A percentile compares a stretch with the other conserved stretches of the same genome.
Evolutionary conservation across 2,888 invertebrate genomes (phyloP).

Genomic region (Parnassius apollo): DNA sequence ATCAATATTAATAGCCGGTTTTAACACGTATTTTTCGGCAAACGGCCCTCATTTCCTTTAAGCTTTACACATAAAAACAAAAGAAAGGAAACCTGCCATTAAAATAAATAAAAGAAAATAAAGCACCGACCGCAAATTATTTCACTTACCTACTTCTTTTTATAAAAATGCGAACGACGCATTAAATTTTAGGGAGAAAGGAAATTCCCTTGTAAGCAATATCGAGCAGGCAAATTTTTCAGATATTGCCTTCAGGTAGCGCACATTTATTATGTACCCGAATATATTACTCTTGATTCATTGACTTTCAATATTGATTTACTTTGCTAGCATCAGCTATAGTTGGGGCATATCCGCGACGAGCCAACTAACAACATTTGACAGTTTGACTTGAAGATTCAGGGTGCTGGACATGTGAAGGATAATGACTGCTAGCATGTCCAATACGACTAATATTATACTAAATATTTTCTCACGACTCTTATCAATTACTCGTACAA

Average conservation of each 20-base stretch:
- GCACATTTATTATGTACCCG: constrained; percentile 82
- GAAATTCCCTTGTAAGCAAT: constrained; percentile 81
- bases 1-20: constrained; percentile 60
- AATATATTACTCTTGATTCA: constrained; percentile 82
- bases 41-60: constrained; percentile 59
- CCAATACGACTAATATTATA: no score
- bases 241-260: constrained; percentile 82
- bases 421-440: constrained; percentile 2
- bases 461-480: no score
- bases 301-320: constrained; percentile 81
- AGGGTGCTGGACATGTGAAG: constrained; percentile 46
- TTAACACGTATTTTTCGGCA: constrained; percentile 61
- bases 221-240: constrained; percentile 82
- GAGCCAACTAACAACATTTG: constrained; percentile 54
- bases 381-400: constrained; percentile 63
- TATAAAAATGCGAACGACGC: constrained; percentile 81
- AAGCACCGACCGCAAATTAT: constrained; percentile 78
- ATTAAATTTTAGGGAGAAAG: constrained; percentile 81
- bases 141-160: constrained; percentile 81
- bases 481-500: no score
- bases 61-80: constrained; percentile 63
- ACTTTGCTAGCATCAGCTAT: constrained; percentile 79
- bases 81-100: constrained; percentile 76
- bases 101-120: constrained; percentile 79
- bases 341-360: constrained; percentile 61